Conservation (phyloP, 2,888 invertebrate species). For the Orthosia cruda region DNA sequence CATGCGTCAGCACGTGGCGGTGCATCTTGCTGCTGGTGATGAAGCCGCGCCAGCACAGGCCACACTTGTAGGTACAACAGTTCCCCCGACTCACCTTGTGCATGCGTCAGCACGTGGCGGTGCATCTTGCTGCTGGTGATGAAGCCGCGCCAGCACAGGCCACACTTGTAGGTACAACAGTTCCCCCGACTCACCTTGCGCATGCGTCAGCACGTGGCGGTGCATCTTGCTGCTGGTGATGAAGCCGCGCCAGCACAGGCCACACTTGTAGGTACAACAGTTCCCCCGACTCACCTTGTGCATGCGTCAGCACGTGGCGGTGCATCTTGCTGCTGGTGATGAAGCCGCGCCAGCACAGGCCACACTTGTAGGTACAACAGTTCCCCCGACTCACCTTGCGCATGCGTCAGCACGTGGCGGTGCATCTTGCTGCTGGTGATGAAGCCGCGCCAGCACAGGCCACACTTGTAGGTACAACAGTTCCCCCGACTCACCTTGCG, state of each 20-base stretch:
- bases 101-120: conserved; percentile 84
- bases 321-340: conserved; percentile 89
- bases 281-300: conserved; percentile 70
- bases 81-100: conserved; percentile 70
- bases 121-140: conserved; percentile 89
- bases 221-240: conserved; percentile 89
- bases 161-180: conserved; percentile 86
- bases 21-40: conserved; percentile 89
- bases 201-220: conserved; percentile 84
- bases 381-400: conserved; percentile 70
- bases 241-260: conserved; percentile 82
- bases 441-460: conserved; percentile 82
- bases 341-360: conserved; percentile 82
- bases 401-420: conserved; percentile 84
- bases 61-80: conserved; percentile 86
- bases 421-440: conserved; percentile 89
- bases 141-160: conserved; percentile 82
- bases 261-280: conserved; percentile 86
- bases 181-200: conserved; percentile 70
- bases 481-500: conserved; percentile 70
- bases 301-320: conserved; percentile 84
- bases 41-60: conserved; percentile 82
- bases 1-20: conserved; percentile 84
- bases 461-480: conserved; percentile 86
- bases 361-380: conserved; percentile 86